Conservation (phyloP, 1,140 invertebrate species). For the Planococcus citri region DNA sequence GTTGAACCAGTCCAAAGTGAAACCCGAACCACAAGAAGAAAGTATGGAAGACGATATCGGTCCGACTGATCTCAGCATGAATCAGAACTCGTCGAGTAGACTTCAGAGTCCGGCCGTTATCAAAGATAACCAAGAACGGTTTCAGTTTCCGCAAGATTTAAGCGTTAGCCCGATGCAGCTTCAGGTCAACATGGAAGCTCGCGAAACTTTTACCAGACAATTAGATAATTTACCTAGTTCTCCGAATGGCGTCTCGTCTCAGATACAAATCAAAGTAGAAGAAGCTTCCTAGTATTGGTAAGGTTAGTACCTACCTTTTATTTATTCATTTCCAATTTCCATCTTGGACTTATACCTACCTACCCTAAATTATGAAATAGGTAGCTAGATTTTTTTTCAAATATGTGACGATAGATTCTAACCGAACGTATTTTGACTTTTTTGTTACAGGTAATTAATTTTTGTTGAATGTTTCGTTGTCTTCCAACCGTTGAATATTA, state of each 20-base stretch:
- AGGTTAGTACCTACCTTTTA: background rate
- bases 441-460: slow-evolving; percentile 1
- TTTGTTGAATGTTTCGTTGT: background rate
- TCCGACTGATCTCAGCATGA: slow-evolving; percentile 28
- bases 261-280: slow-evolving; percentile 23
- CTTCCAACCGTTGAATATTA: background rate
- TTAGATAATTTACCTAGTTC: slow-evolving; percentile 10
- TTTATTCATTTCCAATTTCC: no score
- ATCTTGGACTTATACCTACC: no score
- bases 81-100: slow-evolving; percentile 21
- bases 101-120: slow-evolving; percentile 19
- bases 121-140: slow-evolving; percentile 12
- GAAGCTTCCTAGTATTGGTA: slow-evolving; percentile 22
- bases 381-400: no score
- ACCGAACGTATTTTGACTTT: no score
- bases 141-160: slow-evolving; percentile 23
- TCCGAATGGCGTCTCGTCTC: background rate
- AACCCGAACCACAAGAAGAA: slow-evolving; percentile 22
- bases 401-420: background rate
- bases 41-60: slow-evolving; percentile 25
- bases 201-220: slow-evolving; percentile 19
- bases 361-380: no score
- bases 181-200: slow-evolving; percentile 24
- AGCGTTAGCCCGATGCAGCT: slow-evolving; percentile 25
- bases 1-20: slow-evolving; percentile 20